Base-by-base conservation (phyloP, 2,888 invertebrate genomes). In the Platerodrilus igneus region DNA sequence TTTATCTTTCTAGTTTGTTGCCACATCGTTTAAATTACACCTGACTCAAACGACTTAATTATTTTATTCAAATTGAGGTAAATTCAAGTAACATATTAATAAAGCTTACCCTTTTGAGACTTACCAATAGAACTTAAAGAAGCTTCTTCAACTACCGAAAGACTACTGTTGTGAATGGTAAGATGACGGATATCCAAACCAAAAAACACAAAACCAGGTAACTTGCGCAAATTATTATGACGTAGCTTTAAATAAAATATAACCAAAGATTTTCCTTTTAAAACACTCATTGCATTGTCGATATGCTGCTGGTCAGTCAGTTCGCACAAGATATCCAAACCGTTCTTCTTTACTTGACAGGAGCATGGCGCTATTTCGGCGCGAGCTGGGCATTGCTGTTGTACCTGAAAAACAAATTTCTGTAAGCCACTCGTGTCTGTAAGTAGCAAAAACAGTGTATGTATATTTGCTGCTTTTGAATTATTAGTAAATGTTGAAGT, bases 181-280 rank as follows among this genome's bases (percentile, higher is more conserved):
- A 92, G 75, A 59, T 92, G 91, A 48, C 86, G 83, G 53, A 92
- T 90, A 60, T 89, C 87, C 61, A 92, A 73, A 3, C 89, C 89
- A 41, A 91, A 76, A 68, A 91, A 90, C 45, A 91, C 81, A 64
- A 87, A 90, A 34, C 87, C 85, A 44, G 88, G 87, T 34, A 92
- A 71, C 66, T 88, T 89, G 15, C 86, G 84, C 57, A 91, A 69
- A 67, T 82, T 84, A 66, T 90, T 90, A 69, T 90, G 89, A 38
- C 90, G 79, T 43, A 92, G 72, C 64, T 90, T 91, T 52, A 92
- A 73, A 70, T 92, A 91, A 69, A 87, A 89, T 52, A 91, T 88
- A 48, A 89, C 80, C 59, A 83, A 79, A 50, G 83, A 80, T 60
- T 82, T 83, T 45, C 85, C 83, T 60, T 90, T 88, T 20, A 91